These are phyloP conservation scores for Taurulus bubalis DNA, from an alignment of 2,113 vertebrate genomes.

Conservation along the genomic window DNA sequence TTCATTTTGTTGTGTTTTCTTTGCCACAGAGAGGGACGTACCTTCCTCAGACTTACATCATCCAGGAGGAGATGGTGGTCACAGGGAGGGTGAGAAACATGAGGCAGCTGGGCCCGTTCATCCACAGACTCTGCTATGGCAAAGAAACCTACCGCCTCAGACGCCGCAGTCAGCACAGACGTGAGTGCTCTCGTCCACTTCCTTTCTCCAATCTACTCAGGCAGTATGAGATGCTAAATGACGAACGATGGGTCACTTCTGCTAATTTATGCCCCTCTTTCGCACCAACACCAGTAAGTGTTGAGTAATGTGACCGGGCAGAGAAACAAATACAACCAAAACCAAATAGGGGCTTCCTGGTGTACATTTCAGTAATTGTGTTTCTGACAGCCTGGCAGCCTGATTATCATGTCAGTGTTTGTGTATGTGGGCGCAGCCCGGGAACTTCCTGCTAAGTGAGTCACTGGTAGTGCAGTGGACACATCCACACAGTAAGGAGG, in stretches of 20 bases:
- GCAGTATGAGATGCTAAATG: slow-evolving; percentile 21
- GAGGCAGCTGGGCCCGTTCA: slow-evolving; percentile 92
- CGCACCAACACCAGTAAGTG: slow-evolving; percentile 19
- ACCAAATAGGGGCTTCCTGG: slow-evolving; percentile 67
- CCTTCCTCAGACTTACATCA: slow-evolving; percentile 94
- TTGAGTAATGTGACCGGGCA: slow-evolving; percentile 21
- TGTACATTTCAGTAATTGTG: slow-evolving; percentile 29
- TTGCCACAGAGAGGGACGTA: slow-evolving; percentile 90
- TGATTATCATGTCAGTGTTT: slow-evolving; percentile 39
- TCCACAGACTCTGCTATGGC: slow-evolving; percentile 90
- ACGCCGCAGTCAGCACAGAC: slow-evolving; percentile 83
- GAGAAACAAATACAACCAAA: slow-evolving; percentile 10
- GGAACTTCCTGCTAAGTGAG: slow-evolving; percentile 77
- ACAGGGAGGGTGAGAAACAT: slow-evolving; percentile 89
- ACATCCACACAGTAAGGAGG: slow-evolving; percentile 72
- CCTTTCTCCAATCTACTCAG: not conserved
- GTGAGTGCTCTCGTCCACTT: slow-evolving; percentile 80
- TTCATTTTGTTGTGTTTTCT: slow-evolving; percentile 44
- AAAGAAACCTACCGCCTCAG: slow-evolving; percentile 94
- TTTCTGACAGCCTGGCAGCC: slow-evolving; percentile 38
- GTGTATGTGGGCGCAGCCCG: slow-evolving; percentile 61
- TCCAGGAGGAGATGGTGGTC: slow-evolving; percentile 95
- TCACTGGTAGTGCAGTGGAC: slow-evolving; percentile 63
- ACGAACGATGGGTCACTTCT: slow-evolving; percentile 5
- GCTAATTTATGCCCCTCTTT: slow-evolving; percentile 7